Evolutionary conservation across 2,888 invertebrate genomes (phyloP).

Genomic region (Sturmia bella): DNA sequence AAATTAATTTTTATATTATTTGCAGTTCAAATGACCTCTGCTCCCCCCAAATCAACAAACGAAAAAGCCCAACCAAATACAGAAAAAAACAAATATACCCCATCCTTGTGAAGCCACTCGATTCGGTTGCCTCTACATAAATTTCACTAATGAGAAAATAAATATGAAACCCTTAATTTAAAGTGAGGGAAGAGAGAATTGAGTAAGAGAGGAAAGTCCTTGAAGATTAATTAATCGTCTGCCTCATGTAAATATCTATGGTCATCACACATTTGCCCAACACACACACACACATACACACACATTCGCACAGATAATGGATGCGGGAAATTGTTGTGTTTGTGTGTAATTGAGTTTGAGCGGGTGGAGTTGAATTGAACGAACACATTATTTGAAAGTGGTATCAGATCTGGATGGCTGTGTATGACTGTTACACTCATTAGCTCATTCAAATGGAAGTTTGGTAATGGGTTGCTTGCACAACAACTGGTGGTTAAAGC

Average conservation of each 20-base stretch:
- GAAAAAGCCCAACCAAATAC: background rate
- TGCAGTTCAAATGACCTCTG: background rate
- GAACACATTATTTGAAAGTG: conserved; percentile 59
- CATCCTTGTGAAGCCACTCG: background rate
- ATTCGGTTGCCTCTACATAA: conserved; percentile 45
- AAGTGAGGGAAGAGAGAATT: conserved; percentile 7
- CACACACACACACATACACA: conserved; percentile 16
- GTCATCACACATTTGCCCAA: conserved; percentile 42
- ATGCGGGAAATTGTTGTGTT: conserved; percentile 48
- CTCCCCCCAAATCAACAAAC: background rate
- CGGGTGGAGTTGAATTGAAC: conserved; percentile 53
- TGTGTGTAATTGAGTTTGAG: conserved; percentile 7
- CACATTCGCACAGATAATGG: conserved; percentile 61
- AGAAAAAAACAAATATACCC: background rate
- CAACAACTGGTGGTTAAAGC: conserved; percentile 59
- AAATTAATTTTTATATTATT: conserved; percentile 10
- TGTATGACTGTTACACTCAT: conserved; percentile 50
- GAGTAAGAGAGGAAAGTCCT: conserved; percentile 73
- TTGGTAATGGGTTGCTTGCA: conserved; percentile 51
- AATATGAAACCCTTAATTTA: conserved; percentile 77
- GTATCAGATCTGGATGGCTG: conserved; percentile 25
- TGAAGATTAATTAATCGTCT: conserved; percentile 81
- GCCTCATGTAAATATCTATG: conserved; percentile 75
- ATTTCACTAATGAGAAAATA: conserved; percentile 68
- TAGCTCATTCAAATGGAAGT: conserved; percentile 67